phyloP scores from a whole-genome alignment of 2,113 vertebrate species.

The Pipa parva region DNA sequence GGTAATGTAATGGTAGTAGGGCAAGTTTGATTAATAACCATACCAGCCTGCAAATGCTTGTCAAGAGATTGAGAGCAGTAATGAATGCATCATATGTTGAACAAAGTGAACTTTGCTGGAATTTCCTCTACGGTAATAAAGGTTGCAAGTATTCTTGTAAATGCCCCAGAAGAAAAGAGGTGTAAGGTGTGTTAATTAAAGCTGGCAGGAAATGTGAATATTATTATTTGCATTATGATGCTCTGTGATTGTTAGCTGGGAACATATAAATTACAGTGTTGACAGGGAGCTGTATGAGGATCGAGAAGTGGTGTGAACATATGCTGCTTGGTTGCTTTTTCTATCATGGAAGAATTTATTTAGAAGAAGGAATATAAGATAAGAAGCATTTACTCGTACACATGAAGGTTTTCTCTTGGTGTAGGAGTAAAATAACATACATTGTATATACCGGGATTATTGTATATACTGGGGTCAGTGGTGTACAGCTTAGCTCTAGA shows the following conservation, averaged over 20 bases:
- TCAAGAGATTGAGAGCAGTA: slow-evolving; percentile 25
- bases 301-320: background rate
- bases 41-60: slow-evolving; percentile 12
- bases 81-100: slow-evolving; percentile 15
- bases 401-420: too few relatives aligned
- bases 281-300: background rate
- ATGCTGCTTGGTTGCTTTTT: background rate
- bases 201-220: background rate
- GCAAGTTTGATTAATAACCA: slow-evolving; percentile 34
- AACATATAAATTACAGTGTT: background rate
- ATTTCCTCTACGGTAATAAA: slow-evolving; percentile 1
- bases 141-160: slow-evolving; percentile 4
- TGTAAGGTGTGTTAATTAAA: slow-evolving; percentile 14
- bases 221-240: slow-evolving; percentile 5
- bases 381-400: too few relatives aligned
- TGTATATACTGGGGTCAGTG: too few relatives aligned
- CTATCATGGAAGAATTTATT: too few relatives aligned
- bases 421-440: too few relatives aligned
- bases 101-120: slow-evolving; percentile 23
- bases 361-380: too few relatives aligned
- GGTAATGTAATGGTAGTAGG: slow-evolving; percentile 23
- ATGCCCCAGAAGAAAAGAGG: slow-evolving; percentile 22
- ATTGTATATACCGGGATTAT: too few relatives aligned
- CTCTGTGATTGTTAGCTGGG: background rate
- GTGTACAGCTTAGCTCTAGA: too few relatives aligned